phyloP scores from a whole-genome alignment of 2,797 vertebrate genomes.

The Sebastes miniatus region DNA sequence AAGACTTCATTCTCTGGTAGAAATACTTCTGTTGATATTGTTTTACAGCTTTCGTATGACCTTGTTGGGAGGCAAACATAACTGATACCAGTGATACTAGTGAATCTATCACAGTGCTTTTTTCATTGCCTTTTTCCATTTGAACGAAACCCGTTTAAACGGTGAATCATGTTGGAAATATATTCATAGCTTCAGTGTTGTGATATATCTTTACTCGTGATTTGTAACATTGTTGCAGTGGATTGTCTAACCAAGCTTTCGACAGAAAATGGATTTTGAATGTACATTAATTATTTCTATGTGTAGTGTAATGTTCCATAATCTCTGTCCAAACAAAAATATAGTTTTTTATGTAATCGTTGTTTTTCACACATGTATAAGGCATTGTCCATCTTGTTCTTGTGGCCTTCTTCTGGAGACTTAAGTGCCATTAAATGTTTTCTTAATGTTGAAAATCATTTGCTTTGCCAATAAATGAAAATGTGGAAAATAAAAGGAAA shows the following conservation, averaged over 20 bases:
- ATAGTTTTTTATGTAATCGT: background rate
- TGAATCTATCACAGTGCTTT: slow-evolving; percentile 45
- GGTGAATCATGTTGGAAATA: slow-evolving; percentile 15
- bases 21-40: background rate
- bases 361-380: slow-evolving; percentile 8
- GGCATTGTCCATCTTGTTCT: background rate
- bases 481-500: slow-evolving; percentile 54
- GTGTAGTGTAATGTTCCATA: background rate
- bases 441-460: slow-evolving; percentile 30
- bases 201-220: slow-evolving; percentile 12
- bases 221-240: slow-evolving; percentile 1
- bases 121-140: slow-evolving; percentile 38
- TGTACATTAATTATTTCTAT: background rate
- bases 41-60: background rate
- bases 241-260: background rate
- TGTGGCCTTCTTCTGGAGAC: slow-evolving; percentile 68
- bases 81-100: slow-evolving; percentile 26
- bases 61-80: background rate
- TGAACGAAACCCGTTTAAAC: slow-evolving; percentile 9
- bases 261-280: background rate
- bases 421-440: slow-evolving; percentile 70
- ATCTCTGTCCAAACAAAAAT: background rate
- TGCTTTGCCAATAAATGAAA: slow-evolving; percentile 59
- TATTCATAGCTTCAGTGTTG: slow-evolving; percentile 17
- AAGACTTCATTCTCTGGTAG: background rate